Base-by-base conservation (phyloP, 1,140 invertebrate species). In the Delia radicum region DNA sequence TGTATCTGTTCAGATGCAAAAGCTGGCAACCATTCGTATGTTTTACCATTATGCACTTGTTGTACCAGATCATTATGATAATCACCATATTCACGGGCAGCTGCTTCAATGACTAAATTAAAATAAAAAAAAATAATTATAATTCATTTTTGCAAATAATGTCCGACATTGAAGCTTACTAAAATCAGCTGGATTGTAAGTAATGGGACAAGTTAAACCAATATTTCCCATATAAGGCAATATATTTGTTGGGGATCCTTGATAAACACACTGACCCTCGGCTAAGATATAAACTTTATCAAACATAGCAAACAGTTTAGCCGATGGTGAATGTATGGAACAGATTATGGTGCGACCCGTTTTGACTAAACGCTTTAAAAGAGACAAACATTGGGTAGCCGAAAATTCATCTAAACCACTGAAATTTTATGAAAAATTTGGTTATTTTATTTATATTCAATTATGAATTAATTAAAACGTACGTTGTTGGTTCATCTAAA, bases 261-360 rank as follows among this genome's bases (percentile, higher is more conserved):
- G 91, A 82, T 93, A 95, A 5, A 92, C 90, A 80, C 94, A 95
- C 76, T 93, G 90, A 0, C 94, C 94, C 27, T 88, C 88, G 0
- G 93, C 89, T 0, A 95, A 89, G 2, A 94, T 89, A 78, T 94
- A 95, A 0, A 94, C 90, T 55, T 93, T 90, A 85, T 95, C 92
- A 81, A 95, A 94, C 86, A 92, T 91, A 0, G 91, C 86, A 81
- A 95, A 95, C 37, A 94, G 87, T 65, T 89, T 90, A 0, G 93
- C 93, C 76, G 94, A 96, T 0, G 96, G 96, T n/a, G 96, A 96
- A 83, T 98, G 96, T 24, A 98, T 91, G 0, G 95, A 96, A 83
- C 95, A 97, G 21, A 98, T 91, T 0, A 98, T 92, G 0, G 95
- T 96, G 42, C 95, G 88, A 0, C 95, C 95, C 2, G 91, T 93